Percentiles rank a stretch among this genome's conserved stretches.
These are phyloP conservation scores for Alca torda DNA, from an alignment of 2,797 vertebrate species.

Conservation along the genomic window DNA sequence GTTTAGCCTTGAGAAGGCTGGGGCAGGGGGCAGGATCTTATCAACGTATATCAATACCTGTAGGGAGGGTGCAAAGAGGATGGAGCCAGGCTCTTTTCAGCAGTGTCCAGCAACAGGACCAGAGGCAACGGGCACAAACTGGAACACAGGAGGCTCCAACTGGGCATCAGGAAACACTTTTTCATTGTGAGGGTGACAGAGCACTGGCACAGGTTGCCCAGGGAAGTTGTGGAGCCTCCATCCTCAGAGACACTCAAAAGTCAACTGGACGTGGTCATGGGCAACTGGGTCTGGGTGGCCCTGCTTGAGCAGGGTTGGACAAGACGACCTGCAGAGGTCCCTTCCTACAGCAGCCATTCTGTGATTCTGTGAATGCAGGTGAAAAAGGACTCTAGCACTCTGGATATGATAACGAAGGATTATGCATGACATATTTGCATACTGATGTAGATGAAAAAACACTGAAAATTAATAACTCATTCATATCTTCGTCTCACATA, in stretches of 20 bases:
- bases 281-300: neutral
- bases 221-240: neutral
- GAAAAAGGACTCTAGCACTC: neutral
- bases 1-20: too few species aligned
- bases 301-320: neutral
- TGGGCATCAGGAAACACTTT: neutral
- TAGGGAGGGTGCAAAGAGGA: neutral
- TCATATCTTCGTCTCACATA: neutral
- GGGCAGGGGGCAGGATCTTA: too few species aligned
- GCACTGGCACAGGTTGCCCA: neutral
- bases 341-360: neutral
- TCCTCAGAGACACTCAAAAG: neutral
- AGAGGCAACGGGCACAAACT: neutral
- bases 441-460: neutral
- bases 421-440: neutral
- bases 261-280: accelerated
- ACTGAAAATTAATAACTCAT: neutral
- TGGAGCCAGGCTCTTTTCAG: neutral
- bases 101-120: neutral
- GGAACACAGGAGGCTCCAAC: neutral
- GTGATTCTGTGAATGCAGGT: neutral
- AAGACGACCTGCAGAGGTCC: neutral
- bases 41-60: too few species aligned
- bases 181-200: neutral
- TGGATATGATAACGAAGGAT: neutral